A percentile compares a stretch with the other conserved stretches of the same genome.
These are phyloP conservation scores for Adelognathus sp. DNA, from an alignment of 2,888 invertebrate species.

Conservation along the genomic window DNA sequence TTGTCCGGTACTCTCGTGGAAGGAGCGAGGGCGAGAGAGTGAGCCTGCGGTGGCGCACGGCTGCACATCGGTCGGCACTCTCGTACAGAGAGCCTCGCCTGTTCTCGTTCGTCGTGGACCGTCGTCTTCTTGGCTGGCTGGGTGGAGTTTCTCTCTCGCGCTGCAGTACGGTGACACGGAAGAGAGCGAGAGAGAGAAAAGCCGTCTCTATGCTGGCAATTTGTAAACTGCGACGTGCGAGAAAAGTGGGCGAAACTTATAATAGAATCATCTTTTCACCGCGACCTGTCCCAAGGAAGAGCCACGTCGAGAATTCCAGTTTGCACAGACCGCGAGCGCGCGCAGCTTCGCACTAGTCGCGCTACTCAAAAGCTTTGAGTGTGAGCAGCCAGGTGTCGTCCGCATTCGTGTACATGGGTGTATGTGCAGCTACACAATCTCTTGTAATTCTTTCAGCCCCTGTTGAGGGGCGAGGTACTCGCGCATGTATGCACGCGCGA, in stretches of 20 bases:
- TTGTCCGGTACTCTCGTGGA: slow-evolving; percentile 46
- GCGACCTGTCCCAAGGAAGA: slow-evolving; percentile 67
- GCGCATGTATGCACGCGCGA: slow-evolving; percentile 10
- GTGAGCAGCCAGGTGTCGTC: neutral
- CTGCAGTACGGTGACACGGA: neutral
- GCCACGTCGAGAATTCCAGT: slow-evolving; percentile 53
- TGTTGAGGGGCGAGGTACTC: neutral
- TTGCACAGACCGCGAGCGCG: slow-evolving; percentile 11
- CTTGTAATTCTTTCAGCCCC: slow-evolving; percentile 44
- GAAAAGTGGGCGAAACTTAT: slow-evolving; percentile 70
- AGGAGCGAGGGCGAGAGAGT: slow-evolving; percentile 3
- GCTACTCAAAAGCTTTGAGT: neutral
- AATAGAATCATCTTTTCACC: slow-evolving; percentile 74
- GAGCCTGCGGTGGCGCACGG: slow-evolving; percentile 41
- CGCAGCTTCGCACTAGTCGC: neutral
- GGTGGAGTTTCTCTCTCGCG: slow-evolving; percentile 27
- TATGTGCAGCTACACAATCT: slow-evolving; percentile 1
- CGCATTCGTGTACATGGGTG: neutral
- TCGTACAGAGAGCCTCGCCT: too few species aligned
- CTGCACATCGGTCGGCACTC: slow-evolving; percentile 48
- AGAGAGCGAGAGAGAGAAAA: neutral
- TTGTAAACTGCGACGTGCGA: slow-evolving; percentile 64
- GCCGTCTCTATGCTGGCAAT: slow-evolving; percentile 50
- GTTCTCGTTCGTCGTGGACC: neutral
- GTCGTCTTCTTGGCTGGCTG: slow-evolving; percentile 26